phyloP scores from a whole-genome alignment of 1,140 invertebrate genomes.

The Drosophila orena region DNA sequence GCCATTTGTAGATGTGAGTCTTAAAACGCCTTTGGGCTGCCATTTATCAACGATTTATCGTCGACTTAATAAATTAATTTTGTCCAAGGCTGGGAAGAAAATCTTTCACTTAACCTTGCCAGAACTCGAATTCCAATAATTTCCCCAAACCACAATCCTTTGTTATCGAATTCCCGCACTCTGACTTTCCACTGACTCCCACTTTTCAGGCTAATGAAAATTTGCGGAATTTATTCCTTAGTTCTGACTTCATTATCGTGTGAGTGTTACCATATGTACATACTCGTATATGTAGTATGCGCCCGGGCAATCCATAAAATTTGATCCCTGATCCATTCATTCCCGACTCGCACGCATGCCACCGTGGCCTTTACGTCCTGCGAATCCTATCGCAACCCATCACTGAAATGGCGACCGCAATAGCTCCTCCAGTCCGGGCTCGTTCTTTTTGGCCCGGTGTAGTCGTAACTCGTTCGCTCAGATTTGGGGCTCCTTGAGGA shows the following conservation, averaged over 20 bases:
- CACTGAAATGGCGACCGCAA: slow-evolving; percentile 48
- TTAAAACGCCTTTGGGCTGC: neutral
- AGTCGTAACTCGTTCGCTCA: slow-evolving; percentile 58
- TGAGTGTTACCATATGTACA: slow-evolving; percentile 4
- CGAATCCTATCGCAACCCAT: slow-evolving; percentile 46
- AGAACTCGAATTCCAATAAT: neutral
- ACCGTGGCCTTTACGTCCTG: slow-evolving; percentile 4
- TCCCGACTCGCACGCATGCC: slow-evolving; percentile 28
- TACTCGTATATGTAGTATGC: slow-evolving; percentile 8
- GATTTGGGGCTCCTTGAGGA: slow-evolving; percentile 56
- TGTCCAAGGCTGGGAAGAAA: neutral
- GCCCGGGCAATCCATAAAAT: slow-evolving; percentile 41
- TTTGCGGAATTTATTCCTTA: slow-evolving; percentile 41
- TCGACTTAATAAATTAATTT: slow-evolving; percentile 2
- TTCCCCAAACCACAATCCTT: neutral
- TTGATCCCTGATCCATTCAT: slow-evolving; percentile 50
- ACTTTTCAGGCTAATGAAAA: slow-evolving; percentile 19
- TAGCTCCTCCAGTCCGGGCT: slow-evolving; percentile 26
- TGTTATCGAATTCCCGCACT: neutral
- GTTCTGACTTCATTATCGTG: slow-evolving; percentile 41
- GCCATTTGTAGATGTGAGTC: neutral
- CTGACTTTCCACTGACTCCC: neutral
- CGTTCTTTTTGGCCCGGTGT: slow-evolving; percentile 48
- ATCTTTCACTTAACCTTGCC: slow-evolving; percentile 5
- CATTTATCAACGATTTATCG: slow-evolving; percentile 4